phyloP scores from a whole-genome alignment of 1,140 invertebrate genomes.

The Dreissena rostriformis region DNA sequence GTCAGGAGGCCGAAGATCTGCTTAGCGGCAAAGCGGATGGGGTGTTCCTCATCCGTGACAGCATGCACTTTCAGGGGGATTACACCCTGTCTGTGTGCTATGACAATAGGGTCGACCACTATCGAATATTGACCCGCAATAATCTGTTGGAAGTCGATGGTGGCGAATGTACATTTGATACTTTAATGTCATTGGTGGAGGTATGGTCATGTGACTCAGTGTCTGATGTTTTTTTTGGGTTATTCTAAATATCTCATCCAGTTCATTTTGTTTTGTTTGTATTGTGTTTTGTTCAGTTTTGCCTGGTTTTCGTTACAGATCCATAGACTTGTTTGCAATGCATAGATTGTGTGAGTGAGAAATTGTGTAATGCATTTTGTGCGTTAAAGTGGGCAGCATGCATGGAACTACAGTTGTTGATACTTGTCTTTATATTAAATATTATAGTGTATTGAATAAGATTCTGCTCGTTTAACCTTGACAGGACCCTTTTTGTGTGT shows the following conservation, averaged over 20 bases:
- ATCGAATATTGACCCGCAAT: slow-evolving; percentile 70
- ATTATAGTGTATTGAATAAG: too few relatives aligned
- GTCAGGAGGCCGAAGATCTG: slow-evolving; percentile 96
- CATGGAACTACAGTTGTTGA: too few relatives aligned
- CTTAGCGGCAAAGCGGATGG: slow-evolving; percentile 90
- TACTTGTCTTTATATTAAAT: too few relatives aligned
- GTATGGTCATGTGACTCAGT: slow-evolving; percentile 64
- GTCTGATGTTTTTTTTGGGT: too few relatives aligned
- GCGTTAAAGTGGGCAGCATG: too few relatives aligned
- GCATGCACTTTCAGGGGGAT: slow-evolving; percentile 99
- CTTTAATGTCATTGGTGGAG: slow-evolving; percentile 75
- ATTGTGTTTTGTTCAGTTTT: not conserved
- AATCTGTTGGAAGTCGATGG: slow-evolving; percentile 74
- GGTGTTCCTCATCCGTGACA: slow-evolving; percentile 97
- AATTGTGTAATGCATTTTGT: too few relatives aligned
- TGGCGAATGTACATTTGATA: slow-evolving; percentile 74
- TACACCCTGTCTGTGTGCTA: slow-evolving; percentile 96
- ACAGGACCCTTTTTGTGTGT: too few relatives aligned
- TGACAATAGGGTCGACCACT: slow-evolving; percentile 73
- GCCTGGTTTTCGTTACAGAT: not conserved
- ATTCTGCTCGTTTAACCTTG: too few relatives aligned
- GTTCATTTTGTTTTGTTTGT: not conserved
- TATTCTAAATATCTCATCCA: not conserved
- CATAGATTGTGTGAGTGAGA: too few relatives aligned
- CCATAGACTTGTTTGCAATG: too few relatives aligned